phyloP scores from a whole-genome alignment of 2,113 vertebrate species.

The Takifugu bimaculatus region DNA sequence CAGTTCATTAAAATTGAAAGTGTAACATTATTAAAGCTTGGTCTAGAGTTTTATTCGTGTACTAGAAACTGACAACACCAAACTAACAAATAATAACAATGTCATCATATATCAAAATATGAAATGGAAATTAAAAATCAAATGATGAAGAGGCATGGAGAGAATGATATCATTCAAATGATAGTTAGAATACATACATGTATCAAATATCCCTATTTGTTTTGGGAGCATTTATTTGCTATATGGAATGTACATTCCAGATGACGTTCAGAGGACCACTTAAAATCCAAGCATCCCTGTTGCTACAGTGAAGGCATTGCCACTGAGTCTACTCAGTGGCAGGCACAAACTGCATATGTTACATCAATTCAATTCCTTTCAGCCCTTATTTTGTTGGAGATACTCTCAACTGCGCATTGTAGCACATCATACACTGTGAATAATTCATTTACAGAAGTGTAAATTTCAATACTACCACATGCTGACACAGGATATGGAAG shows the following conservation, averaged over 20 bases:
- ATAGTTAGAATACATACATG: background rate
- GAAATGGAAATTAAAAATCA: too few species aligned
- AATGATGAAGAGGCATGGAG: too few species aligned
- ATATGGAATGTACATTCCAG: conserved; percentile 12
- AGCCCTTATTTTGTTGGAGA: too few species aligned
- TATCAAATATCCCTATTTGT: background rate
- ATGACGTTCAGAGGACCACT: background rate
- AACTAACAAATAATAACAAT: too few species aligned
- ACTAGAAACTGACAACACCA: too few species aligned
- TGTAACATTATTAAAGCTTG: too few species aligned
- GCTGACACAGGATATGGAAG: background rate
- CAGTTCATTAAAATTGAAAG: too few species aligned
- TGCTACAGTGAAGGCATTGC: background rate
- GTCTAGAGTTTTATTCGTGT: too few species aligned
- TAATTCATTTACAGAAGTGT: background rate
- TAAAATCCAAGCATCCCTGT: background rate
- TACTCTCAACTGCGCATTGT: background rate
- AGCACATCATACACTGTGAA: background rate
- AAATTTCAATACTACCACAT: background rate
- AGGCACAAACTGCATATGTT: background rate
- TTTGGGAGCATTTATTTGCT: background rate
- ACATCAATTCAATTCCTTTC: background rate
- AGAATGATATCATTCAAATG: too few species aligned
- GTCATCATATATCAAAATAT: too few species aligned
- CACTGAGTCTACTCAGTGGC: too few species aligned